phyloP scores from a whole-genome alignment of 2,797 vertebrate genomes.

The Iguana delicatissima region DNA sequence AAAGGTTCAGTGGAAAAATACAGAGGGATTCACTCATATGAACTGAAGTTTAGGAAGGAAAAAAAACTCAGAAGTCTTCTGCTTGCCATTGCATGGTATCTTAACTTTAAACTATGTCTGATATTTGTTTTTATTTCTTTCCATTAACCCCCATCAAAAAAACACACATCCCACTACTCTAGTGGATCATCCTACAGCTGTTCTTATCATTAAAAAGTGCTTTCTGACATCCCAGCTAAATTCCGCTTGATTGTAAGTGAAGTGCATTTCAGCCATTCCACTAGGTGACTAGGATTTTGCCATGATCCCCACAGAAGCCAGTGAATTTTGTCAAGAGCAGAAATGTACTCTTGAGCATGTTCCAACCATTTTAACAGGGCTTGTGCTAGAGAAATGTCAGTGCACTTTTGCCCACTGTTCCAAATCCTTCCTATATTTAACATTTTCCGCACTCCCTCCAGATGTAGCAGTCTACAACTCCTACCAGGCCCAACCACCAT shows the following conservation, averaged over 20 bases:
- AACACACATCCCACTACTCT: not conserved
- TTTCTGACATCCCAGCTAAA: not conserved
- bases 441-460: no score
- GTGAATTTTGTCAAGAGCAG: not conserved
- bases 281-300: not conserved
- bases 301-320: not conserved
- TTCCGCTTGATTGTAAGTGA: not conserved
- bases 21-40: conserved; percentile 21
- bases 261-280: not conserved
- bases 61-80: not conserved
- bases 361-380: no score
- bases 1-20: conserved; percentile 20
- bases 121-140: not conserved
- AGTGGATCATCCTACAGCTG: not conserved
- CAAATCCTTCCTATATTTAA: not conserved
- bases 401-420: not conserved
- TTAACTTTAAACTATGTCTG: not conserved
- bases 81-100: no score
- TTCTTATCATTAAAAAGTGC: not conserved
- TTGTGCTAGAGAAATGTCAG: not conserved
- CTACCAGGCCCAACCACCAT: not conserved
- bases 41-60: not conserved
- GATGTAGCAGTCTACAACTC: not conserved
- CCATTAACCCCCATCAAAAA: not conserved
- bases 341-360: not conserved